Conservation (phyloP, 2,888 invertebrate species). For the Acleris cristana region DNA sequence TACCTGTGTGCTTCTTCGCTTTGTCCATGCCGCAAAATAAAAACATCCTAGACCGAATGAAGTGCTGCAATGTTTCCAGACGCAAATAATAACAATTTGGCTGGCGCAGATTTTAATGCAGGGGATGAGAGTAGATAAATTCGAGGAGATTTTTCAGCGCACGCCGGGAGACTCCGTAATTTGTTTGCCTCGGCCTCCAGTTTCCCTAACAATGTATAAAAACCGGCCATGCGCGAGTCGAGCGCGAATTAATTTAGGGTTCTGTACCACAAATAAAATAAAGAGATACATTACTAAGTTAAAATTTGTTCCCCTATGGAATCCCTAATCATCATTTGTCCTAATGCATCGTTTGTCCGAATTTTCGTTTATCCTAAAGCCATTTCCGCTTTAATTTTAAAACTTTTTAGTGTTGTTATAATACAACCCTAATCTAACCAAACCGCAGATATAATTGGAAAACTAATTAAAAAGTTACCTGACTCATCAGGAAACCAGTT, state of each 20-base stretch:
- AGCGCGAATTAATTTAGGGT: neutral
- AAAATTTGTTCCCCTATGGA: no score
- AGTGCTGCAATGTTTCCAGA: conserved; percentile 29
- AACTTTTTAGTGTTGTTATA: no score
- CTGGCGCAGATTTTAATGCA: conserved; percentile 60
- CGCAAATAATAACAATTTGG: conserved; percentile 62
- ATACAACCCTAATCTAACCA: no score
- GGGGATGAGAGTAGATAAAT: conserved; percentile 66
- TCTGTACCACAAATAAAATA: neutral
- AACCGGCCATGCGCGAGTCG: conserved; percentile 6
- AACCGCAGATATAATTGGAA: no score
- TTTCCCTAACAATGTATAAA: conserved; percentile 37
- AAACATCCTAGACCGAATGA: conserved; percentile 15
- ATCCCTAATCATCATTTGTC: no score
- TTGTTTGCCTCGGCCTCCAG: conserved; percentile 48
- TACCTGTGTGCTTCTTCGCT: no score
- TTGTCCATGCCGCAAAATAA: no score
- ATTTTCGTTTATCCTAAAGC: no score
- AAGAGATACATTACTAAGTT: neutral
- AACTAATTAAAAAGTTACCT: no score
- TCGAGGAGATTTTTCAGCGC: conserved; percentile 69
- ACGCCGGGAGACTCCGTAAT: conserved; percentile 68
- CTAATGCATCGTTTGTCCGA: no score
- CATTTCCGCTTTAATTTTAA: no score
- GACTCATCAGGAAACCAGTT: no score